phyloP scores from a whole-genome alignment of 2,797 vertebrate genomes.

The Ambastaia sidthimunki region DNA sequence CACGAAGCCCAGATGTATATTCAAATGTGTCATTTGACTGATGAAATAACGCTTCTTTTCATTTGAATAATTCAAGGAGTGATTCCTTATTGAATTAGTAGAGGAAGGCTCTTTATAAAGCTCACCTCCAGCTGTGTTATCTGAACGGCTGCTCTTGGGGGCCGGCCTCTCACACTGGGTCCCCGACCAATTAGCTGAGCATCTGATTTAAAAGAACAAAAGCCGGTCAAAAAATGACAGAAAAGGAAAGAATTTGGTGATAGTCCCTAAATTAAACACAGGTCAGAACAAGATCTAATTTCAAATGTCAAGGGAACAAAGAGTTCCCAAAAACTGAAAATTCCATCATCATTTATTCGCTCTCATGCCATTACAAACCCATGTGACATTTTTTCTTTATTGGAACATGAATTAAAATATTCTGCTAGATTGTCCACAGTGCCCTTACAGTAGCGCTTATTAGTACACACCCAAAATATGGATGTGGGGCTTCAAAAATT shows the following conservation, averaged over 20 bases:
- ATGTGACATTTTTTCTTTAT: background rate
- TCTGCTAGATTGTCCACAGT: background rate
- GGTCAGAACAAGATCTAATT: background rate
- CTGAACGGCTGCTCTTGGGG: conserved; percentile 97
- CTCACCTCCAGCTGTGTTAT: conserved; percentile 94
- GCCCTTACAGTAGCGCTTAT: background rate
- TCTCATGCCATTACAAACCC: background rate
- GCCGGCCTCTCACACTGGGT: conserved; percentile 98
- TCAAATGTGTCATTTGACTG: conserved; percentile 36
- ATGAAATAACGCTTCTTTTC: conserved; percentile 36
- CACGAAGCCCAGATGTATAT: conserved; percentile 39
- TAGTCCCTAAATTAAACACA: background rate
- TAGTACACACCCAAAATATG: background rate
- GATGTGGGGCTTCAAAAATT: background rate
- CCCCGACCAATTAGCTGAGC: conserved; percentile 97
- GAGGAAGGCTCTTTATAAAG: conserved; percentile 55
- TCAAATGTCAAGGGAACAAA: background rate
- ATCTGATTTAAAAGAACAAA: conserved; percentile 84
- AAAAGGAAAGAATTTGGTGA: background rate
- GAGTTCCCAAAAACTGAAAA: background rate
- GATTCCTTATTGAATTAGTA: conserved; percentile 37
- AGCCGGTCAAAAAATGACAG: conserved; percentile 24
- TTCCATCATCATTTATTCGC: background rate
- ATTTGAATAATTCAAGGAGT: conserved; percentile 43
- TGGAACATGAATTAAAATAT: background rate